A percentile compares a stretch with the other conserved stretches of the same genome.
phyloP scores from a whole-genome alignment of 2,113 vertebrate species.

The Tenrec ecaudatus region DNA sequence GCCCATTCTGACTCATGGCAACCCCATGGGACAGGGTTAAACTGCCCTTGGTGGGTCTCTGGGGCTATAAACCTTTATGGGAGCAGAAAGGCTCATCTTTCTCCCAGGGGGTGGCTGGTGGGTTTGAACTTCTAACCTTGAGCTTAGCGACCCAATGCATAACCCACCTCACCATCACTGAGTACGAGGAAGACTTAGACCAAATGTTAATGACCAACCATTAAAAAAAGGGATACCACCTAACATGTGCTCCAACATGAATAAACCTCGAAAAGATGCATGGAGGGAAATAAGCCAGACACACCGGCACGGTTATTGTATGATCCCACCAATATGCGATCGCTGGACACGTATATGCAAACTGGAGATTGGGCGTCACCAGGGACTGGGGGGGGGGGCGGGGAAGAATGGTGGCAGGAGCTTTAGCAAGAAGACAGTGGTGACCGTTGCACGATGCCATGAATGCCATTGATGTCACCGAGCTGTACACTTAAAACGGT shows the following conservation, averaged over 20 bases:
- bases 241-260: neutral
- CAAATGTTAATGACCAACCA: neutral
- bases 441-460: neutral
- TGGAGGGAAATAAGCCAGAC: neutral
- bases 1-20: too few species aligned
- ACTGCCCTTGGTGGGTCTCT: too few species aligned
- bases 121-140: too few species aligned
- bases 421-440: neutral
- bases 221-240: neutral
- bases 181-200: too few species aligned
- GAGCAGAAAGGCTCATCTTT: too few species aligned
- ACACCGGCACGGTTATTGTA: neutral
- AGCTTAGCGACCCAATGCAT: too few species aligned
- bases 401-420: neutral
- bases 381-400: neutral
- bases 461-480: neutral
- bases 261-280: neutral
- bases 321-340: neutral
- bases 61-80: too few species aligned
- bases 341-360: neutral
- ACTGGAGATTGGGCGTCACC: neutral
- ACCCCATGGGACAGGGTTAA: too few species aligned
- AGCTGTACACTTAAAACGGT: neutral
- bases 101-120: too few species aligned
- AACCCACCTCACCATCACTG: too few species aligned